A percentile compares a stretch with the other conserved stretches of the same genome.
These are phyloP conservation scores for Contarinia nasturtii DNA, from an alignment of 1,140 invertebrate genomes.

Conservation along the genomic window DNA sequence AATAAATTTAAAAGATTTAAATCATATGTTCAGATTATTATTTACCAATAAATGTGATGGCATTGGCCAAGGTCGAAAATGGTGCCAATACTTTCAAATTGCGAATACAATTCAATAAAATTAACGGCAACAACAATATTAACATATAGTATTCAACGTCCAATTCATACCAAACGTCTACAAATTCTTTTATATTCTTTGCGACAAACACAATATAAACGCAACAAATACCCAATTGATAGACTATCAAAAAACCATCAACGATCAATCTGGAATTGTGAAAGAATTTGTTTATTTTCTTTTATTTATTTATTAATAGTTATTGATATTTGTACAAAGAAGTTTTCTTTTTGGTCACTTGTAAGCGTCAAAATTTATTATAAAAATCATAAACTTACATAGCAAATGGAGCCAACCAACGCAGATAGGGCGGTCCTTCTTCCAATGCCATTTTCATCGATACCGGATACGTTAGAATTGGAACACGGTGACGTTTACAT, in stretches of 20 bases:
- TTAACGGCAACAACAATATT: slow-evolving; percentile 43
- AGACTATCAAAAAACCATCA: slow-evolving; percentile 56
- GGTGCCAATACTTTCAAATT: slow-evolving; percentile 62
- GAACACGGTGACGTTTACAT: slow-evolving; percentile 31
- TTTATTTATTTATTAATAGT: too few relatives aligned
- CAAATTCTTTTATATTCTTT: slow-evolving; percentile 43
- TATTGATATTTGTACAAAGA: too few relatives aligned
- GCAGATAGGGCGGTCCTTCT: slow-evolving; percentile 32
- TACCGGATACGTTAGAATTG: slow-evolving; percentile 39
- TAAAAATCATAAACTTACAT: too few relatives aligned
- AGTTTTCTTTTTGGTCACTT: too few relatives aligned
- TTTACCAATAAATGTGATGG: slow-evolving; percentile 42
- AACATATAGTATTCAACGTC: slow-evolving; percentile 21
- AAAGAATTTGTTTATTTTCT: too few relatives aligned
- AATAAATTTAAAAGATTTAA: neutral
- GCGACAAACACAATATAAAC: slow-evolving; percentile 77
- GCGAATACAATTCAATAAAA: slow-evolving; percentile 50
- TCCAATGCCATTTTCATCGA: slow-evolving; percentile 40
- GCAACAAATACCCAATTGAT: slow-evolving; percentile 77
- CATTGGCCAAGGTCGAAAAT: slow-evolving; percentile 62
- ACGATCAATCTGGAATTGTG: slow-evolving; percentile 32
- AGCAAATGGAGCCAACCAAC: slow-evolving; percentile 31
- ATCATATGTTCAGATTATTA: neutral
- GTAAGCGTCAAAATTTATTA: too few relatives aligned
- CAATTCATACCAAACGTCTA: slow-evolving; percentile 24